These are phyloP conservation scores for Hyalella azteca DNA, from an alignment of 2,888 invertebrate species.

Conservation along the genomic window DNA sequence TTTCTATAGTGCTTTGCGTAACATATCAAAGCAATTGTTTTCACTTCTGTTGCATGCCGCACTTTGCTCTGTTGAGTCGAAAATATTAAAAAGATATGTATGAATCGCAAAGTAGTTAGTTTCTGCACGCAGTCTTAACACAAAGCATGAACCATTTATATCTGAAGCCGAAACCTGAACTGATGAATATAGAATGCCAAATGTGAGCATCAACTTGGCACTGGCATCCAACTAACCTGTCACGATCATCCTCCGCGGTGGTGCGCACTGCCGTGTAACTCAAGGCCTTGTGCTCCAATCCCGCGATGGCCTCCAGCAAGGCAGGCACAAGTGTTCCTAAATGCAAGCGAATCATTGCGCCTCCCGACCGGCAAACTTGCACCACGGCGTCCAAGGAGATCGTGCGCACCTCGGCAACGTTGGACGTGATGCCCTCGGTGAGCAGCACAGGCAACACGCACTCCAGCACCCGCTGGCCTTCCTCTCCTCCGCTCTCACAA, in stretches of 20 bases:
- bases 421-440: slow-evolving; percentile 78
- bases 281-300: slow-evolving; percentile 79
- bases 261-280: slow-evolving; percentile 79
- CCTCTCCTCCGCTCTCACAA: slow-evolving; percentile 50
- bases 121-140: too few relatives aligned
- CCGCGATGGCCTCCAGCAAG: slow-evolving; percentile 83
- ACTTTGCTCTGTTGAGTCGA: too few relatives aligned
- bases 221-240: too few relatives aligned
- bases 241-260: slow-evolving; percentile 69
- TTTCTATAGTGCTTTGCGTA: too few relatives aligned
- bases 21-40: too few relatives aligned
- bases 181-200: too few relatives aligned
- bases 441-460: slow-evolving; percentile 78
- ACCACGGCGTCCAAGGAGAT: slow-evolving; percentile 85
- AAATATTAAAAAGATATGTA: too few relatives aligned
- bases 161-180: too few relatives aligned
- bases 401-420: slow-evolving; percentile 78
- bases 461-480: slow-evolving; percentile 56
- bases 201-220: too few relatives aligned
- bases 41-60: too few relatives aligned
- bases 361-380: slow-evolving; percentile 82
- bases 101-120: too few relatives aligned
- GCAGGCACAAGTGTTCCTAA: slow-evolving; percentile 81
- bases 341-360: slow-evolving; percentile 79
- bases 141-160: too few relatives aligned